A percentile compares a stretch with the other conserved stretches of the same genome.
phyloP scores from a whole-genome alignment of 2,113 vertebrate species.

The Ammodytes marinus region DNA sequence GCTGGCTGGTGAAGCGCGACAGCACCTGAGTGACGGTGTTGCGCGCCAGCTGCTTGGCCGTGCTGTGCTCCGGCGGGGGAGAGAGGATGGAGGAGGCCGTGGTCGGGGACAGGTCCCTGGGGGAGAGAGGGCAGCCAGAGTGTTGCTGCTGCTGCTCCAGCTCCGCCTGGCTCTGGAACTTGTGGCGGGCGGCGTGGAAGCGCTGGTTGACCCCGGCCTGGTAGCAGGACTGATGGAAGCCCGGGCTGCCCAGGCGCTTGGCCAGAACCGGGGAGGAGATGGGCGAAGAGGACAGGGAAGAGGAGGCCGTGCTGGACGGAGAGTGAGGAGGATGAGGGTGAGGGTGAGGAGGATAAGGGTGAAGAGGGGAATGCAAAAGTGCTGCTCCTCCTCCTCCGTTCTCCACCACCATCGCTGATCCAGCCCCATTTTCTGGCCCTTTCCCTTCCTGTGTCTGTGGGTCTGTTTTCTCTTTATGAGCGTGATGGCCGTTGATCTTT shows the following conservation, averaged over 20 bases:
- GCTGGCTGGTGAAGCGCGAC: conserved; percentile 96
- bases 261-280: conserved; percentile 92
- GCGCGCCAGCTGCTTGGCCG: conserved; percentile 95
- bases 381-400: conserved; percentile 81
- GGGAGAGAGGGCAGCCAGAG: conserved; percentile 76
- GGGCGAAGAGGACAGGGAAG: conserved; percentile 95
- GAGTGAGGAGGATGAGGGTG: conserved; percentile 76
- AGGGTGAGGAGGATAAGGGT: conserved; percentile 77
- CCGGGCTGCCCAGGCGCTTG: conserved; percentile 89
- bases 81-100: conserved; percentile 71
- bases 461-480: conserved; percentile 75
- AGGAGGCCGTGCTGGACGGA: conserved; percentile 92
- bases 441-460: conserved; percentile 44
- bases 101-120: conserved; percentile 94
- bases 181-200: conserved; percentile 96
- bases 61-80: conserved; percentile 87
- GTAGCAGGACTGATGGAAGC: conserved; percentile 93
- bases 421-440: conserved; percentile 74
- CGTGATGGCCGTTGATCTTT: conserved; percentile 89
- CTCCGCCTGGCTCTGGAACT: conserved; percentile 95
- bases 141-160: conserved; percentile 86
- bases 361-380: conserved; percentile 72
- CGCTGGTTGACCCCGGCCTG: conserved; percentile 96
- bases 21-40: conserved; percentile 99
- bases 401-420: conserved; percentile 65